Evolutionary conservation across 1,140 invertebrate species (phyloP).

Genomic region (Drosophila navojoa): DNA sequence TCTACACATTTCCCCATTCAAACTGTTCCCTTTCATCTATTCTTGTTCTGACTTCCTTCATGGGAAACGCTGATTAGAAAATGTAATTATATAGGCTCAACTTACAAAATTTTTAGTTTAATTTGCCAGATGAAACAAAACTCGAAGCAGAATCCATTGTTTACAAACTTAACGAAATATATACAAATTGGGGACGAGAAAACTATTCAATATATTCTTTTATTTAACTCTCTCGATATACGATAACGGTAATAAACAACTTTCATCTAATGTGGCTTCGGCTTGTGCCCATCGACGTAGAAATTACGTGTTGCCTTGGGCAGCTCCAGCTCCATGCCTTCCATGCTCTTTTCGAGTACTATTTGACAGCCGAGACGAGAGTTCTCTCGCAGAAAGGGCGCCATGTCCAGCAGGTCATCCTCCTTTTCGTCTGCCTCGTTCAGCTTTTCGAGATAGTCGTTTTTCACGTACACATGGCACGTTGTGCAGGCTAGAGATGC

Average conservation of each 20-base stretch:
- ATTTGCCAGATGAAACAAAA: conserved; percentile 55
- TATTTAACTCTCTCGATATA: conserved; percentile 15
- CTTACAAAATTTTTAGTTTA: conserved; percentile 78
- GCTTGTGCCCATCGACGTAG: conserved; percentile 99
- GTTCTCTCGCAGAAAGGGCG: conserved; percentile 97
- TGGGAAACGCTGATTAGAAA: conserved; percentile 70
- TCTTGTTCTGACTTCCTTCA: conserved; percentile 35
- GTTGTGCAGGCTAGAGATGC: conserved; percentile 99
- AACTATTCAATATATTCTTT: conserved; percentile 33
- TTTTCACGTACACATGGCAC: conserved; percentile 97
- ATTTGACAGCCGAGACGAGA: conserved; percentile 98
- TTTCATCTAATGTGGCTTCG: conserved; percentile 90
- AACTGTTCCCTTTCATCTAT: conserved; percentile 27
- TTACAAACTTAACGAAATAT: conserved; percentile 66
- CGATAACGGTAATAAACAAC: conserved; percentile 15
- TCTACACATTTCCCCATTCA: conserved; percentile 32
- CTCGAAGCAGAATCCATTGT: conserved; percentile 59
- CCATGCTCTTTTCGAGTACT: conserved; percentile 94
- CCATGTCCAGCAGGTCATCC: conserved; percentile 98
- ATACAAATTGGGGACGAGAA: conserved; percentile 65
- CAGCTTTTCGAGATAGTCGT: conserved; percentile 91
- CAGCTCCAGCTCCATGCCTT: conserved; percentile 94
- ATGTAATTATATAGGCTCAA: conserved; percentile 77
- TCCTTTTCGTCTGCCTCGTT: conserved; percentile 93
- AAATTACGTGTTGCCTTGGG: conserved; percentile 98